Base-by-base conservation (phyloP, 2,797 vertebrate genomes). In the Gila robusta region DNA sequence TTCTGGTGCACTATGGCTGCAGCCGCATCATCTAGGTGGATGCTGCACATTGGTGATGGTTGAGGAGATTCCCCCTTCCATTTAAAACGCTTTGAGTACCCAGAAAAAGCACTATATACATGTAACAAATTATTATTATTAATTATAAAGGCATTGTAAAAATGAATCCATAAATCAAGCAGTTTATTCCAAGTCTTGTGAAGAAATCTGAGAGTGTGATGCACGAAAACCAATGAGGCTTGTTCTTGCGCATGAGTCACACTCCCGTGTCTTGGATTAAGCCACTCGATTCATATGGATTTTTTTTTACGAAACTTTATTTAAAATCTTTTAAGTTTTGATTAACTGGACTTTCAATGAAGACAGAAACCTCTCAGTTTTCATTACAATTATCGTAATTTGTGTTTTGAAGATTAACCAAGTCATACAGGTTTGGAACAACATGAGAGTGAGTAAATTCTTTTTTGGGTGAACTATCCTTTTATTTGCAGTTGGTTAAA, bases 401-500 rank as follows among this genome's bases (percentile, higher is more conserved):
- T 66, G 14, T 17, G 28, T 69, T 69, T 69, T 1, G 3, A 69
- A 69, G 32, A 69, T 28, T 64, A 64, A 26, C n/a, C 5, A 64
- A 28, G 26, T 64, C 62, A 32, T 35, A 19, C 16, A 19, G 28
- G 64, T 66, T 66, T 35, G 3, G 7, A 67, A 19, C 16, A 6
- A 28, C 28, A 19, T 19, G 0, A 35, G 64, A 16, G 16, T 67
- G 16, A 67, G 17, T 35, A 21, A 69, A 69, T 35, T 19, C 1
- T 9, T 69, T 37, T 37, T 69, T 35, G 67, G 7, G 62, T 32
- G 26, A 2, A 64, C 62, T 16, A 14, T 26, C n/a, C 26, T 6
- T 56, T 54, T 54, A 37, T 73, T 12, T 82, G 70, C 41, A 49
- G 28, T 66, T 83, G 35, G 82, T 74, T 52, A 19, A 66, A 66